These are phyloP conservation scores for Blera fallax DNA, from an alignment of 2,888 invertebrate species.

Conservation along the genomic window DNA sequence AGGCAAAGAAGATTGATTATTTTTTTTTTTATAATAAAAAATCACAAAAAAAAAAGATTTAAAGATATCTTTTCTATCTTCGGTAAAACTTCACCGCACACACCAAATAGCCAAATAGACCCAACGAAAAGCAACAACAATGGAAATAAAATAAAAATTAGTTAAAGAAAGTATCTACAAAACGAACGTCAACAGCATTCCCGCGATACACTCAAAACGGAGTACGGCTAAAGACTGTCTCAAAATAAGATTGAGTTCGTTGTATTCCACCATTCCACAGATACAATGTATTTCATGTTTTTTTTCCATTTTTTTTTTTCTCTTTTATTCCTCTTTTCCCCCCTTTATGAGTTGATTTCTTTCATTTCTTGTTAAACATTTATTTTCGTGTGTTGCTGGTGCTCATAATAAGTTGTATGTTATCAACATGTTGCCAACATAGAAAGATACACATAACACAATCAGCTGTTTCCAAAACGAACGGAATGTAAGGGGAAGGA, in stretches of 20 bases:
- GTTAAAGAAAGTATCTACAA: slow-evolving; percentile 71
- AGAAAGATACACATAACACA: slow-evolving; percentile 30
- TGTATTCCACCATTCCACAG: slow-evolving; percentile 78
- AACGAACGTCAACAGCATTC: slow-evolving; percentile 75
- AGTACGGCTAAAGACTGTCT: slow-evolving; percentile 82
- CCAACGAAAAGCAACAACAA: slow-evolving; percentile 45
- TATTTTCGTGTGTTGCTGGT: slow-evolving; percentile 53
- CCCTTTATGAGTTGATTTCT: slow-evolving; percentile 9
- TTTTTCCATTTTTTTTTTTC: slow-evolving; percentile 18
- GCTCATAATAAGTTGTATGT: slow-evolving; percentile 55
- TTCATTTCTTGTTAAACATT: slow-evolving; percentile 16
- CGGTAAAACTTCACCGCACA: not conserved
- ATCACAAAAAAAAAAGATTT: not conserved
- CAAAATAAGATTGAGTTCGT: slow-evolving; percentile 82
- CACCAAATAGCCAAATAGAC: not conserved
- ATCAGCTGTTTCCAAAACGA: slow-evolving; percentile 63
- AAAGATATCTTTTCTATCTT: not conserved
- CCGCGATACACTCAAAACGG: slow-evolving; percentile 82
- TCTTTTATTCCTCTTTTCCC: slow-evolving; percentile 28
- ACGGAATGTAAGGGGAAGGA: slow-evolving; percentile 74
- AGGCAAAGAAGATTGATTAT: not conserved
- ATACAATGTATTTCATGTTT: slow-evolving; percentile 70
- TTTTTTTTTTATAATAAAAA: not conserved
- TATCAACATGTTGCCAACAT: slow-evolving; percentile 72
- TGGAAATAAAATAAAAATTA: slow-evolving; percentile 60